Evolutionary conservation across 2,888 invertebrate genomes (phyloP), one percentile per base, ranked within the genome.

Genomic region (Drosophila incognita): DNA sequence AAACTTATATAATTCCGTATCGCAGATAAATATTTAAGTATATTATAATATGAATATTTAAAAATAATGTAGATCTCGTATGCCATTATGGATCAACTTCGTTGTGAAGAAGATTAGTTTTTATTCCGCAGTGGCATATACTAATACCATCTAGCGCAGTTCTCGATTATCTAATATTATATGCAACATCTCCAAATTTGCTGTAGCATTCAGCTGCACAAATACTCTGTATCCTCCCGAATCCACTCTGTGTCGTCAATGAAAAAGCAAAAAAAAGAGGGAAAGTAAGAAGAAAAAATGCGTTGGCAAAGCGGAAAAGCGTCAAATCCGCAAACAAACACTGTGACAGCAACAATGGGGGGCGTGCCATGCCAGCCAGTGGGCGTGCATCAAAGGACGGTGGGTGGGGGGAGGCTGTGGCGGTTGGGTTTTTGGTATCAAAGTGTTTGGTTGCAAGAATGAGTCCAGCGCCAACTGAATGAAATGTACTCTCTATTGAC

Each of bases 271-370:
- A 49, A 51, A 63, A 57, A 57, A 63, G 40, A 53, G 36, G 46
- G 21, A 24, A 24, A 69, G 69, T 58, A 74, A 65, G 56, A 70
- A 62, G 53, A 72, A 52, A 68, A 82, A 78, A 68, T 70, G 79
- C 77, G 72, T 77, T 86, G 67, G 58, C 66, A 76, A 86, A 81
- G 84, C 75, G 84, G 87, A 74, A 87, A 81, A 85, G 89, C 85
- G 79, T 81, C 84, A 90, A 85, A 90, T 90, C 90, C 84, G 85
- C 90, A 85, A 89, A 87, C 90, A 85, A 85, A 85, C 87, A 85
- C 82, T 81, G 90, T 87, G 89, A 76, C 85, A 79, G 87, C 87
- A 74, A 78, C 84, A 89, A 81, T 89, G 84, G 75, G 66, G 81
- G 66, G 72, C 65, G 85, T 69, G 69, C 63, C 65, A 67, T 59